Evolutionary conservation across 2,797 vertebrate genomes (phyloP), one percentile per base, ranked within the genome.

Genomic region (Varecia variegata): DNA sequence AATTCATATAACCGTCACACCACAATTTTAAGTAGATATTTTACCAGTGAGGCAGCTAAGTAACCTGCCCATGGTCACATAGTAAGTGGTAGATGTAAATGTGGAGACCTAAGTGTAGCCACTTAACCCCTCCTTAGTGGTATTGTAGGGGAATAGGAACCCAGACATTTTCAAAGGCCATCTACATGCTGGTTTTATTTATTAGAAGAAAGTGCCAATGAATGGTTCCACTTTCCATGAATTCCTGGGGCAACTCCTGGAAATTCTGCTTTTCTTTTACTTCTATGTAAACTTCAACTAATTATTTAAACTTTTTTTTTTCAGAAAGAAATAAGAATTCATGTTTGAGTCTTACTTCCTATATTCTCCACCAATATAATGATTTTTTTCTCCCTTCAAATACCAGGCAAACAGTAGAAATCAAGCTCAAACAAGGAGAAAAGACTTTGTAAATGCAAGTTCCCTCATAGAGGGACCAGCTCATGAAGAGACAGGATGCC

Each of bases 261-360:
- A 92, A 95, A 88, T 86, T 81, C 56, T 67, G 30, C 14, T 95
- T 82, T 97, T 90, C 32, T 79, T 94, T 81, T 35, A 58, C 45
- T 32, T 92, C 23, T 45, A 5, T 76, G 5, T 90, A 81, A 85
- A 88, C 40, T 12, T 93, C 35, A 79, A 91, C 58, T 30, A 80
- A 58, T 76, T 76, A 62, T 74, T 96, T 73, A 93, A 80, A 74
- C 76, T 27, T 74, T 25, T 90, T 68, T 86, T 90, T 85, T 67
- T 77, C 65, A 81, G 70, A 77, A 95, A 88, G 68, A 91, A 93
- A 92, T 90, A 50, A 92, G 35, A 96, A 83, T 83, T 84, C 35
- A 77, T 71, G 23, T 92, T 90, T 94, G 40, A 56, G 35, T 92
- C 27, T 81, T 30, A 85, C 14, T 65, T 83, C 54, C 92, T 88